phyloP scores from a whole-genome alignment of 2,113 vertebrate species.

The Neoarius graeffei region DNA sequence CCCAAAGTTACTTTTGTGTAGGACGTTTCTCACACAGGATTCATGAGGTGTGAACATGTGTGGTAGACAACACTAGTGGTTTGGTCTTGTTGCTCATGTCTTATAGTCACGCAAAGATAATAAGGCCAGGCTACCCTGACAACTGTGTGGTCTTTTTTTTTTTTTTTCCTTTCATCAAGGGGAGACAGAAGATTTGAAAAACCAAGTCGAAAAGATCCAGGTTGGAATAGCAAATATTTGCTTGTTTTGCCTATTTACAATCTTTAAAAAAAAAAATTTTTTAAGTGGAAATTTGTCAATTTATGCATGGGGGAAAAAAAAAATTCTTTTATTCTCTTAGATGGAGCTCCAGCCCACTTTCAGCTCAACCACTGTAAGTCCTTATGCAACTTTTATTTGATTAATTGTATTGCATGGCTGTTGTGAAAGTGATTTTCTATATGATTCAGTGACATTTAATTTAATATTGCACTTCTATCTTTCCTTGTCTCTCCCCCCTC shows the following conservation, averaged over 20 bases:
- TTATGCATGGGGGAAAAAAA: conserved; percentile 22
- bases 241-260: background rate
- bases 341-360: conserved; percentile 73
- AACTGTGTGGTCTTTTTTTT: background rate
- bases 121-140: background rate
- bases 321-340: conserved; percentile 51
- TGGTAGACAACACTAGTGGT: background rate
- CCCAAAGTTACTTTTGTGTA: background rate
- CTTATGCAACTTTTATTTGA: background rate
- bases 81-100: background rate
- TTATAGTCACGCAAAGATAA: background rate
- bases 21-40: background rate
- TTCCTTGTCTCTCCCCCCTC: background rate
- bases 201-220: conserved; percentile 96
- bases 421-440: background rate
- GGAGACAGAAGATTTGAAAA: conserved; percentile 99
- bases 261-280: background rate
- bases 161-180: conserved; percentile 70
- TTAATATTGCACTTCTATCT: background rate
- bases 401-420: background rate
- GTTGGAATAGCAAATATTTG: conserved; percentile 71
- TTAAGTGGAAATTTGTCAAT: background rate
- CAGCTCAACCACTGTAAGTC: conserved; percentile 77
- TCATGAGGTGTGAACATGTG: background rate
- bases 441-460: background rate